Evolutionary conservation across 1,140 invertebrate species (phyloP), one percentile per base, ranked within the genome.

Genomic region (Nomia melanderi): DNA sequence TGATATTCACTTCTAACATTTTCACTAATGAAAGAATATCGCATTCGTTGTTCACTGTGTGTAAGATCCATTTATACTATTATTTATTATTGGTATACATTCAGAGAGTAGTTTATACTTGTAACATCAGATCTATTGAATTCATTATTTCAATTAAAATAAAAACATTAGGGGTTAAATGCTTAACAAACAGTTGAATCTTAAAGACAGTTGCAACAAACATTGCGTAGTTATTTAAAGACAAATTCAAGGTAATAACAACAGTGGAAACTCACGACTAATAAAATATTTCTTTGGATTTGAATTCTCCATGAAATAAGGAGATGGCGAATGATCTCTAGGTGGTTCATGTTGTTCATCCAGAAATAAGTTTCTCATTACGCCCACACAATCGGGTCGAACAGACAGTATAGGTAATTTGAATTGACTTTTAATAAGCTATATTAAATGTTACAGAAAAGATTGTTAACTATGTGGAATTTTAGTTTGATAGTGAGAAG

Each of bases 251-350:
- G 9, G 11, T 69, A 31, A 60, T 59, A 4, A 41, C 44, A 39
- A 57, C 11, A 41, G 41, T n/a, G 64, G 25, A 23, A 1, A 56
- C 69, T 81, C 75, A 90, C 90, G 80, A 36, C 83, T 85, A 8
- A 88, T 79, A 66, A 95, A 93, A 83, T 93, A 95, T 90, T 96
- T 96, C 23, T 95, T 92, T 1, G 93, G 91, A 87, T 95, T 92
- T 12, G 89, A 90, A 79, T 94, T 93, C 59, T 95, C 93, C 93
- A 95, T 94, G 87, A 95, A 96, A 83, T 95, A 95, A 0, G 95
- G 95, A n/a, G 91, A 93, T 12, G 93, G 92, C n/a, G 93, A 92
- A 65, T 94, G 93, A 77, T 94, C 92, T 60, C 92, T 87, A 69
- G 95, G 93, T 74, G 91, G 87, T 39, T 93, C 59, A 66, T 92